Conservation (phyloP, 2,888 invertebrate species). For the Synergus laeviventris region DNA sequence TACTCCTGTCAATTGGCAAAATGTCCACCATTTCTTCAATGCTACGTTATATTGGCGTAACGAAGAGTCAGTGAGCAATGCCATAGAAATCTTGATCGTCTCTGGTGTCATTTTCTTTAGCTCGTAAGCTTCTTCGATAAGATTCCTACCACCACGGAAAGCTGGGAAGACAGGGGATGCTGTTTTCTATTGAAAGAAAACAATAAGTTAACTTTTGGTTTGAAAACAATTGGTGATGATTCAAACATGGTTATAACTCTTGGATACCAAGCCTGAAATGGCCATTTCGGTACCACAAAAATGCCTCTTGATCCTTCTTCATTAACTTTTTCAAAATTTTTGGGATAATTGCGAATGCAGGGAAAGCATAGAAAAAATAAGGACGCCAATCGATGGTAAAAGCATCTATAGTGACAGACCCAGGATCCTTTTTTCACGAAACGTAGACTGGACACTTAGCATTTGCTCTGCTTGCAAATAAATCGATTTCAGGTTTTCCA, state of each 20-base stretch:
- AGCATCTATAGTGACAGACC: too few species aligned
- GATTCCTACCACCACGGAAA: slow-evolving; percentile 51
- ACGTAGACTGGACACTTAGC: too few species aligned
- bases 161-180: slow-evolving; percentile 51
- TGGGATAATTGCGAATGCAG: too few species aligned
- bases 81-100: slow-evolving; percentile 44
- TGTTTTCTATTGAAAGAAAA: slow-evolving; percentile 55
- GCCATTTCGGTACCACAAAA: not conserved
- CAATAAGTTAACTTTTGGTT: slow-evolving; percentile 49
- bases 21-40: slow-evolving; percentile 55
- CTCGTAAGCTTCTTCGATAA: too few species aligned
- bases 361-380: too few species aligned
- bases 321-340: not conserved
- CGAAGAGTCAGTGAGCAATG: too few species aligned
- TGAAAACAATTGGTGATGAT: slow-evolving; percentile 27
- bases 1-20: slow-evolving; percentile 41
- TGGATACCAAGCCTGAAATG: not conserved
- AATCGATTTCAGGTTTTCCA: too few species aligned
- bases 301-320: not conserved
- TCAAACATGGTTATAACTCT: not conserved
- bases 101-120: slow-evolving; percentile 49
- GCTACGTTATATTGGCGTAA: slow-evolving; percentile 55
- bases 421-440: too few species aligned
- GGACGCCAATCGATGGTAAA: too few species aligned
- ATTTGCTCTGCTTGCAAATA: too few species aligned